These are phyloP conservation scores for Pogonocichla stellata DNA, from an alignment of 2,113 vertebrate genomes.

Conservation along the genomic window DNA sequence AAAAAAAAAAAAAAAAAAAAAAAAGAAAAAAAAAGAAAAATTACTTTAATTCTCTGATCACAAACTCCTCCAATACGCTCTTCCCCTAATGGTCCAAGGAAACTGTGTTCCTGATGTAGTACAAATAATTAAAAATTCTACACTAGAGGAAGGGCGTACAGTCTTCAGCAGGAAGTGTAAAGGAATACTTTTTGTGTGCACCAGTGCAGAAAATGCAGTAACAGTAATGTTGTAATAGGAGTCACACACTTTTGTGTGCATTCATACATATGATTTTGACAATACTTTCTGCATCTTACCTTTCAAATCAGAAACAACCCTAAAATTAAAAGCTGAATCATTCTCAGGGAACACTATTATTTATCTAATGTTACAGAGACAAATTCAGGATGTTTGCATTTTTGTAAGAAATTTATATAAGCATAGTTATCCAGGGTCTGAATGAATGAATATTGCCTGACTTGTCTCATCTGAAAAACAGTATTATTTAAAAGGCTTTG, in stretches of 20 bases:
- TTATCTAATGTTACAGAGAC: background rate
- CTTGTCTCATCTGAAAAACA: background rate
- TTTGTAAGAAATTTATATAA: background rate
- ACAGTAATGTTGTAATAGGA: background rate
- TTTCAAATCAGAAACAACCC: background rate
- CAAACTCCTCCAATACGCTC: background rate
- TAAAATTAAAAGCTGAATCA: background rate
- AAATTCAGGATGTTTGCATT: background rate
- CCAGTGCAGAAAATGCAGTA: background rate
- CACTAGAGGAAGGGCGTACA: background rate
- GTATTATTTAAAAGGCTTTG: background rate
- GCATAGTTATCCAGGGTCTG: background rate
- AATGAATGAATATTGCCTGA: background rate
- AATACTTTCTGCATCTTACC: background rate
- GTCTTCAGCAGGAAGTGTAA: background rate
- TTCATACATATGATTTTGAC: background rate
- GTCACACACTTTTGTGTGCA: background rate
- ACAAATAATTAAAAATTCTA: background rate
- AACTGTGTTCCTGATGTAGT: background rate
- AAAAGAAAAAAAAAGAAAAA: background rate
- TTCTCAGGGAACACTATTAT: background rate
- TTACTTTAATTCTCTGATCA: background rate
- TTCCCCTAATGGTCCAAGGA: background rate
- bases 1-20: slow-evolving; percentile 21
- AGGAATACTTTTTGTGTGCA: background rate